Conservation (phyloP, 2,797 vertebrate genomes). For the Odontamblyopus rebecca region DNA sequence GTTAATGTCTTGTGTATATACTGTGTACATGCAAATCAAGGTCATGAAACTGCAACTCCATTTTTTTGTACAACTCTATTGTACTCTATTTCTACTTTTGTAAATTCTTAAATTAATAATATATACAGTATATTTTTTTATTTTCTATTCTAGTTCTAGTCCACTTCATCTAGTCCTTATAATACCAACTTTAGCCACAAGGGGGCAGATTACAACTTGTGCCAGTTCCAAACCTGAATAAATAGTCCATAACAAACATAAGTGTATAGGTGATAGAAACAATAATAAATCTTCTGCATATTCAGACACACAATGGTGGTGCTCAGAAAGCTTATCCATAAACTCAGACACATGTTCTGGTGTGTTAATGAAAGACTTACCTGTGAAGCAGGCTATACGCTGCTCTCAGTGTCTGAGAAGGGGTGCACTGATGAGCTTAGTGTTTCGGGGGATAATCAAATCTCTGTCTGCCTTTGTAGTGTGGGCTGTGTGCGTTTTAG, state of each 20-base stretch:
- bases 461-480: conserved; percentile 43
- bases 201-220: background rate
- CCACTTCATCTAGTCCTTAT: background rate
- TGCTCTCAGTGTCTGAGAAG: conserved; percentile 54
- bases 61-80: too few relatives aligned
- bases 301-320: conserved; percentile 27
- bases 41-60: too few relatives aligned
- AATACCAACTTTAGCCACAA: background rate
- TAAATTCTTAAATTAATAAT: too few relatives aligned
- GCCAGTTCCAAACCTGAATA: background rate
- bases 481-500: conserved; percentile 23
- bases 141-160: too few relatives aligned
- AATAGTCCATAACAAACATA: background rate
- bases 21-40: too few relatives aligned
- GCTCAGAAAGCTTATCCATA: conserved; percentile 52
- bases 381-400: conserved; percentile 59
- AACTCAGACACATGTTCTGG: conserved; percentile 67
- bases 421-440: conserved; percentile 30
- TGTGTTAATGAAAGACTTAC: conserved; percentile 67
- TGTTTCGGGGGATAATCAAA: conserved; percentile 35
- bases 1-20: too few relatives aligned
- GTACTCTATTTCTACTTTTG: too few relatives aligned
- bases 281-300: conserved; percentile 43
- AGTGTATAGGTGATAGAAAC: background rate
- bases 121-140: too few relatives aligned